Conservation (phyloP, 1,140 invertebrate species). For the Anadara kagoshimensis region DNA sequence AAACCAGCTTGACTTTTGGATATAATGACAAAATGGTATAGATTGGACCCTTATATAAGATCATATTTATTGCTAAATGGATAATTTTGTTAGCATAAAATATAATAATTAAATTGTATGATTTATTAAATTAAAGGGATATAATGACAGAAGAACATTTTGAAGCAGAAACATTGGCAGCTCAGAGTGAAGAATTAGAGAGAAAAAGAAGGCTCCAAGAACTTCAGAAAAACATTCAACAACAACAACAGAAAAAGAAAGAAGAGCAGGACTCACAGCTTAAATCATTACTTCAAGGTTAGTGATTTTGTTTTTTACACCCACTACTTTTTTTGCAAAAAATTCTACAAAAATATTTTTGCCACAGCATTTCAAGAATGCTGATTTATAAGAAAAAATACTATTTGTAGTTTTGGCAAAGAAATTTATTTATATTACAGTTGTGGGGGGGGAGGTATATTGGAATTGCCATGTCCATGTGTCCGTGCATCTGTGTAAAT, state of each 20-base stretch:
- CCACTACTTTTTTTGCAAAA: too few relatives aligned
- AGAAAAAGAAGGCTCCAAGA: constrained; percentile 76
- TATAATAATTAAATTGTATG: not conserved
- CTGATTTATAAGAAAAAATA: too few relatives aligned
- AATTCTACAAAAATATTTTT: too few relatives aligned
- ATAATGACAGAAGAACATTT: constrained; percentile 94
- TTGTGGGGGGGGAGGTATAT: too few relatives aligned
- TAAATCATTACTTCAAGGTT: constrained; percentile 70
- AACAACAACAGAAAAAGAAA: constrained; percentile 46
- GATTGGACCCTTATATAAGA: constrained; percentile 1
- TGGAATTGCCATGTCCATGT: too few relatives aligned
- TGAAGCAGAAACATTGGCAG: constrained; percentile 92
- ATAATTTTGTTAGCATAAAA: not conserved
- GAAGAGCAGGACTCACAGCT: constrained; percentile 68
- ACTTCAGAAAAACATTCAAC: constrained; percentile 54
- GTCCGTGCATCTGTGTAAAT: too few relatives aligned
- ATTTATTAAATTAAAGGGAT: constrained; percentile 79
- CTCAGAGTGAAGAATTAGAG: constrained; percentile 94
- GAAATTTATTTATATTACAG: too few relatives aligned
- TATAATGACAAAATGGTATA: not conserved
- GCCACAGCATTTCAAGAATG: too few relatives aligned
- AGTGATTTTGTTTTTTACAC: not conserved
- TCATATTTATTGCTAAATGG: constrained; percentile 8
- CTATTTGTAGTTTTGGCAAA: too few relatives aligned
- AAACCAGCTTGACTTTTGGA: too few relatives aligned